Evolutionary conservation across 2,113 vertebrate species (phyloP).

Genomic region (Cavia aperea): DNA sequence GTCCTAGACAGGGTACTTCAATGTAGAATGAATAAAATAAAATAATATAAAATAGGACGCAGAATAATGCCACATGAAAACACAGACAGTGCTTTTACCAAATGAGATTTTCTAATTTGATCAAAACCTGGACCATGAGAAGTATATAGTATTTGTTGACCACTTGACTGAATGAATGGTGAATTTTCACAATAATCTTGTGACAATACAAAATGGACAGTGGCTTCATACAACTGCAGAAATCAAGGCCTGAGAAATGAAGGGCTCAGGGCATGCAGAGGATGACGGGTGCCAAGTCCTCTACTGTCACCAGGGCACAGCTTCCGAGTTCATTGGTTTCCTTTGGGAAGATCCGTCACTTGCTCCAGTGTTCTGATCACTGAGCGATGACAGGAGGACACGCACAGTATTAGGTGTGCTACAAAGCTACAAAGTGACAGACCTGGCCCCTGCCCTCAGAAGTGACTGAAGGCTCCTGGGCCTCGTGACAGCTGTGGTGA

Average conservation of each 20-base stretch:
- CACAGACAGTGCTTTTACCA: neutral
- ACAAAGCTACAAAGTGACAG: neutral
- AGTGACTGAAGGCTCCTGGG: neutral
- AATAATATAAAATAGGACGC: neutral
- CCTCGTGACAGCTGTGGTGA: neutral
- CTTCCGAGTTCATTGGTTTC: neutral
- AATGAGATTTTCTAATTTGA: neutral
- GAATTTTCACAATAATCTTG: neutral
- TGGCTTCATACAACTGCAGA: neutral
- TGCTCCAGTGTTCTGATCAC: neutral
- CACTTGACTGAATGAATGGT: neutral
- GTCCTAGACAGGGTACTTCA: neutral
- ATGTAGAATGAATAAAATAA: neutral
- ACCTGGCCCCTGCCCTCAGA: neutral
- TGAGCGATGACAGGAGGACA: neutral
- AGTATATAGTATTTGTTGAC: neutral
- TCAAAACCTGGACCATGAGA: neutral
- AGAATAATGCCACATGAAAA: neutral
- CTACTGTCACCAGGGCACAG: neutral
- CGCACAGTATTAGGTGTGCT: neutral
- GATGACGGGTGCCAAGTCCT: neutral
- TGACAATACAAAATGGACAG: neutral
- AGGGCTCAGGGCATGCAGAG: rapidly evolving
- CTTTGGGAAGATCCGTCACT: neutral
- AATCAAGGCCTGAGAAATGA: neutral